Evolutionary conservation across 2,113 vertebrate genomes (phyloP), one percentile per base, ranked within the genome.

Genomic region (Bufo gargarizans): DNA sequence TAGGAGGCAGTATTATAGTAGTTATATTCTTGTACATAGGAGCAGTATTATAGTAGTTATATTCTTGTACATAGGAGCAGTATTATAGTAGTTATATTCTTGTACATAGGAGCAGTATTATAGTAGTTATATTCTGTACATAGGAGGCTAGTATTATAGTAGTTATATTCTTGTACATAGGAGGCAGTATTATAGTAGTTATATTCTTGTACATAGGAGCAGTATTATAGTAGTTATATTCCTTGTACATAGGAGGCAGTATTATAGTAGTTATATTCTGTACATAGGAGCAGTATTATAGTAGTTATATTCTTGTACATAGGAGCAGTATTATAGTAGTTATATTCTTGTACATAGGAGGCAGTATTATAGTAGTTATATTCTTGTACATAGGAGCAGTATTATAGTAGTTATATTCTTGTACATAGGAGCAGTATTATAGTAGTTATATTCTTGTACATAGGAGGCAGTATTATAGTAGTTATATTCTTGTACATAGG

Each of bases 141-240:
- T 65, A 19, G 59, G 59, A 6, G 59, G n/a, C n/a, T 3, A 61
- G 59, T 61, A 65, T 65, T 65, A 65, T 65, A 65, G 61, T 65
- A 65, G 61, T 65, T n/a, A 65, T 65, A 65, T 65, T 65, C 61
- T 65, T 65, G 61, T 65, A 65, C 19, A 65, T 65, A 65, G 61
- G 61, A 8, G 33, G 61, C 6, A 6, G 61, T 65, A 65, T 20
- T 65, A 65, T 65, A n/a, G 61, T 65, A 65, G 19, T 65, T 65
- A 65, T 65, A n/a, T 65, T 65, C 19, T 20, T 65, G 61, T 65
- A 65, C 19, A 65, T 65, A 65, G 61, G 61, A 8, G 33, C 33
- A 33, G 33, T 33, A 33, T 33, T 33, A 20, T 20, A 65, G 61
- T n/a, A 65, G 61, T 65, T 65, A 65, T n/a, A 65, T 65, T 65